Evolutionary conservation across 2,888 invertebrate species (phyloP).

Genomic region (Drosophila stalkeri): DNA sequence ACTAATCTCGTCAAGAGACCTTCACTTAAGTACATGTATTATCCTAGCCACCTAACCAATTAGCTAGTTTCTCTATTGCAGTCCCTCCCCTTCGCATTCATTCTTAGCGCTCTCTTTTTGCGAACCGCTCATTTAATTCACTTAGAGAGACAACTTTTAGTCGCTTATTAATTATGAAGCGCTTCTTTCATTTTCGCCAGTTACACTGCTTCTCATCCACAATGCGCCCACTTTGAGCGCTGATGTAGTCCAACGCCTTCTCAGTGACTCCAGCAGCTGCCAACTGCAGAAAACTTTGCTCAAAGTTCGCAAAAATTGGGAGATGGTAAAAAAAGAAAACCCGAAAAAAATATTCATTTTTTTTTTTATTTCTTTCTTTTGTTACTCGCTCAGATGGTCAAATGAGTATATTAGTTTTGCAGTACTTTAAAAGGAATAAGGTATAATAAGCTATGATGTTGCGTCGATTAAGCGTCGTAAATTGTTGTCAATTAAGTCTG

Average conservation of each 20-base stretch:
- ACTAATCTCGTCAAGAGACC: neutral
- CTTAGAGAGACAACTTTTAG: constrained; percentile 53
- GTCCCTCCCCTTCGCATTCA: no score
- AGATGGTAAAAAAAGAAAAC: neutral
- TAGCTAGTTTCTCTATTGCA: neutral
- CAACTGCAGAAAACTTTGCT: constrained; percentile 59
- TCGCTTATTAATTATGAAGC: constrained; percentile 62
- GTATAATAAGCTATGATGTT: neutral
- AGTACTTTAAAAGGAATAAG: no score
- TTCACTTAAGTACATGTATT: neutral
- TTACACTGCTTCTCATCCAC: neutral
- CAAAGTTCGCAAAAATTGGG: constrained; percentile 27
- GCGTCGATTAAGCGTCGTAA: neutral
- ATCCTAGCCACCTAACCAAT: neutral
- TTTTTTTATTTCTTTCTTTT: neutral
- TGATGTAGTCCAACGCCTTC: constrained; percentile 23
- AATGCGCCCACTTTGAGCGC: constrained; percentile 1
- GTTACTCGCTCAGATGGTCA: neutral
- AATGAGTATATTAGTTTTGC: neutral
- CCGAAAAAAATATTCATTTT: neutral
- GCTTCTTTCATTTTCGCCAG: neutral
- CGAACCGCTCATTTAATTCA: constrained; percentile 61
- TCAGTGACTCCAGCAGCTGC: constrained; percentile 35
- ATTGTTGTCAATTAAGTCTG: no score
- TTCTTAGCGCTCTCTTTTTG: neutral